Percentiles rank a stretch among this genome's conserved stretches.
Conservation (phyloP, 2,888 invertebrate genomes). For the Meiosimyza platycephala region DNA sequence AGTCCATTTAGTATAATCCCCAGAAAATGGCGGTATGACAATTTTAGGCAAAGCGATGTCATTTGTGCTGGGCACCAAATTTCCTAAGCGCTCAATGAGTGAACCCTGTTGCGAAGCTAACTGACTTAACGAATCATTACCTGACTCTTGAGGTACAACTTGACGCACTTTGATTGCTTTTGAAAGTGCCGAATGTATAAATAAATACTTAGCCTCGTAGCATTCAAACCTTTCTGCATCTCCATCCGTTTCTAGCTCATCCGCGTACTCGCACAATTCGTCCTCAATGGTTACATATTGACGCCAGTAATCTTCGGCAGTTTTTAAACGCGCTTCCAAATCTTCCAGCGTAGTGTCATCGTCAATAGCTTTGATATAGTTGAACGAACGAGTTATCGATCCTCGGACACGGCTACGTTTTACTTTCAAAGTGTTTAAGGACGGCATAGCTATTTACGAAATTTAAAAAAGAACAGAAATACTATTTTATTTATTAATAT, state of each 20-base stretch:
- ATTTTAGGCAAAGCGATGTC: conserved; percentile 2
- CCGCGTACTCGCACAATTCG: conserved; percentile 14
- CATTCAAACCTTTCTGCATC: background rate
- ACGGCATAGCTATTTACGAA: too few relatives aligned
- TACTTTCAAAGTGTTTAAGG: background rate
- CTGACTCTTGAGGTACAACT: too few relatives aligned
- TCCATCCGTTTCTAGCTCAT: background rate
- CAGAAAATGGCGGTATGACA: conserved; percentile 28
- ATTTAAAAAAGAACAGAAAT: too few relatives aligned
- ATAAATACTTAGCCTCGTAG: too few relatives aligned
- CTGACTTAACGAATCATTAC: too few relatives aligned
- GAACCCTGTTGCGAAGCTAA: background rate
- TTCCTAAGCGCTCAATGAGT: background rate
- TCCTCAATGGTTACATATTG: conserved; percentile 12
- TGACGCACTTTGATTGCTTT: too few relatives aligned
- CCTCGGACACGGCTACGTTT: background rate
- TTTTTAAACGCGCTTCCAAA: conserved; percentile 1
- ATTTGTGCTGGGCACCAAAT: background rate
- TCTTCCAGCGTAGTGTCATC: background rate
- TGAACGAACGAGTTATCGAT: background rate
- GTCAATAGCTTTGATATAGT: background rate
- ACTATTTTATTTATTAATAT: too few relatives aligned
- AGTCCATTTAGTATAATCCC: conserved; percentile 25
- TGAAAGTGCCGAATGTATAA: too few relatives aligned
- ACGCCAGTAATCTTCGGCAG: conserved; percentile 3